Evolutionary conservation across 2,888 invertebrate genomes (phyloP).

Genomic region (Thysanoteuthis rhombus): DNA sequence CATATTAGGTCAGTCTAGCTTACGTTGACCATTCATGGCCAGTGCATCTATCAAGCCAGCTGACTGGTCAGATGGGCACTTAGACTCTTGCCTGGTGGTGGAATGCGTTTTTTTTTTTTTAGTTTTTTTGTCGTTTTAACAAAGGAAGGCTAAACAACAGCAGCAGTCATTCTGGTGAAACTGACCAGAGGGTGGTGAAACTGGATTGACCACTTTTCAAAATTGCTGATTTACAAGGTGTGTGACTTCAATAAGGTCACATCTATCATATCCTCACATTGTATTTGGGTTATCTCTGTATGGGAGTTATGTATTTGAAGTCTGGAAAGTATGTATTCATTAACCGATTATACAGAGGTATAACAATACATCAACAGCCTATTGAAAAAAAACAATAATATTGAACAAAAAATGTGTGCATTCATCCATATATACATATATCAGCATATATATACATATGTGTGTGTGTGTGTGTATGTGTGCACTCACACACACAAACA

Average conservation of each 20-base stretch:
- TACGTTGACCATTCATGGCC: not conserved
- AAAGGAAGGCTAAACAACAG: not conserved
- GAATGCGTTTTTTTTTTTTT: not conserved
- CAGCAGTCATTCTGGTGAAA: not conserved
- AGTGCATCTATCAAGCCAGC: not conserved
- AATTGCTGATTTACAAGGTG: not conserved
- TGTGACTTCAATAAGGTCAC: not conserved
- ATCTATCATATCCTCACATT: not conserved
- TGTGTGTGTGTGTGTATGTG: no score
- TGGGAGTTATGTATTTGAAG: no score
- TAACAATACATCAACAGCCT: no score
- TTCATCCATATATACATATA: no score
- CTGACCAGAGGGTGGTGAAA: not conserved
- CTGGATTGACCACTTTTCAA: not conserved
- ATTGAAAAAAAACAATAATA: no score
- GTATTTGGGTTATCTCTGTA: no score
- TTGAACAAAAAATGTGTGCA: no score
- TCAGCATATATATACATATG: no score
- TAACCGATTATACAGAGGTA: no score
- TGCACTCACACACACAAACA: no score
- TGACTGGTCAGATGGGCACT: not conserved
- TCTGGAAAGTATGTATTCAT: no score
- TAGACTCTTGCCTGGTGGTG: not conserved
- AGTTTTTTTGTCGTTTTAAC: not conserved
- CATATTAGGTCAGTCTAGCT: not conserved